These are phyloP conservation scores for Agapornis canus DNA, from an alignment of 2,797 vertebrate genomes.

Conservation along the genomic window DNA sequence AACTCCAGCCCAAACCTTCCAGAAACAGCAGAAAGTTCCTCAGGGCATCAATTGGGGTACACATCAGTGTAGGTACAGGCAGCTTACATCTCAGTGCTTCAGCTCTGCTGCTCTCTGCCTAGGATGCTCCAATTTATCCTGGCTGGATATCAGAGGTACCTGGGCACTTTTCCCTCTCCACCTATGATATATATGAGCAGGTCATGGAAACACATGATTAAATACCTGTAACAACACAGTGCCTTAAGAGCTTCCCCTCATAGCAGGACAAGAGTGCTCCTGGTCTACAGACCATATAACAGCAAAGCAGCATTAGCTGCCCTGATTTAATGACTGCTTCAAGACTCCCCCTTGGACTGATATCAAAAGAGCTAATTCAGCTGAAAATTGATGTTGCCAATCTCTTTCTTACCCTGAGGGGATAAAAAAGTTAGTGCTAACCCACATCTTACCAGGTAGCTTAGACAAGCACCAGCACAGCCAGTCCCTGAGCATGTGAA, in stretches of 20 bases:
- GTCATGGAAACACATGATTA: neutral
- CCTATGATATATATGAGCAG: neutral
- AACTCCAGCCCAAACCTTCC: neutral
- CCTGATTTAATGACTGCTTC: neutral
- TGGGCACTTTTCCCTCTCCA: neutral
- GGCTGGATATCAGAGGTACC: neutral
- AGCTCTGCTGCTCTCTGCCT: neutral
- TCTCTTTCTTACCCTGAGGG: neutral
- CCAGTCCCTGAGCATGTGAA: neutral
- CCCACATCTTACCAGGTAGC: neutral
- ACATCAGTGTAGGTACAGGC: neutral
- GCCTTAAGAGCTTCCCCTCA: neutral
- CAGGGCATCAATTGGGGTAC: neutral
- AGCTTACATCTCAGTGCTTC: neutral
- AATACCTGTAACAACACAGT: neutral
- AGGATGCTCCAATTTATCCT: neutral
- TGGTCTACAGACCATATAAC: accelerated
- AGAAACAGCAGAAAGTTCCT: neutral
- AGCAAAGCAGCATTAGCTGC: neutral
- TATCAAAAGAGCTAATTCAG: conserved; percentile 14
- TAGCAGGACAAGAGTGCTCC: neutral
- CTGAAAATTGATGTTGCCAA: neutral
- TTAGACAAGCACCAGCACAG: neutral
- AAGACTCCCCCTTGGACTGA: neutral
- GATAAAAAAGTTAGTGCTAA: neutral